Conservation (phyloP, 2,888 invertebrate genomes). For the Metopia argyrocephala region DNA sequence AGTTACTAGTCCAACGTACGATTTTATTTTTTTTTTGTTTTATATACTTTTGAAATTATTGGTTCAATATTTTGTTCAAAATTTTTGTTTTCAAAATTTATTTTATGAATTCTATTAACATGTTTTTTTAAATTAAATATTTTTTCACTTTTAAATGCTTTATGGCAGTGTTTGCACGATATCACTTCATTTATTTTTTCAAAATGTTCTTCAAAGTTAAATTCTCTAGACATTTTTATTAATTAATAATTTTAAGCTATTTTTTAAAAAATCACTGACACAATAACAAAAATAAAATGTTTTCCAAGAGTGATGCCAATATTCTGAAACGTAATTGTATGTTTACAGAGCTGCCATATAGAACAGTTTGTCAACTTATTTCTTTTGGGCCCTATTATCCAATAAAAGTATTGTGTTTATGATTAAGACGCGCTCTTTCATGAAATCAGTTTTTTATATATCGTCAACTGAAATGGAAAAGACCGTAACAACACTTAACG, state of each 20-base stretch:
- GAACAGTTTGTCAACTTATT: too few species aligned
- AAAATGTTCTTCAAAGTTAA: background rate
- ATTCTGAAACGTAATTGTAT: too few species aligned
- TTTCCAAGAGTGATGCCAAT: constrained; percentile 6
- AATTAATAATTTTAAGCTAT: constrained; percentile 5
- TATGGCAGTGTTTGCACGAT: constrained; percentile 9
- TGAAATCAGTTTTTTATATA: too few species aligned
- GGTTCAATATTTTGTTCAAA: background rate
- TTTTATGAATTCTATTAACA: background rate
- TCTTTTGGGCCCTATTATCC: too few species aligned
- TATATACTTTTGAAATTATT: constrained; percentile 8
- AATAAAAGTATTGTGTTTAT: too few species aligned
- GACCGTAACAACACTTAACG: too few species aligned
- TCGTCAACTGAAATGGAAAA: too few species aligned
- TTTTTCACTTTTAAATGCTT: background rate
- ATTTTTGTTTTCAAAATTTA: background rate
- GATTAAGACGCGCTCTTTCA: too few species aligned
- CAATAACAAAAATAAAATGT: background rate
- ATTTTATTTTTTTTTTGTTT: constrained; percentile 34
- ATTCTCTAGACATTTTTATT: background rate
- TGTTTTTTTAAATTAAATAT: constrained; percentile 22
- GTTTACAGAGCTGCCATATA: background rate
- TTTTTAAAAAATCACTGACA: constrained; percentile 2
- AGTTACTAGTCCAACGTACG: constrained; percentile 60
- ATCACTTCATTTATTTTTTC: background rate